phyloP scores from a whole-genome alignment of 2,888 invertebrate species.

The Scelioninae gen. 1 region DNA sequence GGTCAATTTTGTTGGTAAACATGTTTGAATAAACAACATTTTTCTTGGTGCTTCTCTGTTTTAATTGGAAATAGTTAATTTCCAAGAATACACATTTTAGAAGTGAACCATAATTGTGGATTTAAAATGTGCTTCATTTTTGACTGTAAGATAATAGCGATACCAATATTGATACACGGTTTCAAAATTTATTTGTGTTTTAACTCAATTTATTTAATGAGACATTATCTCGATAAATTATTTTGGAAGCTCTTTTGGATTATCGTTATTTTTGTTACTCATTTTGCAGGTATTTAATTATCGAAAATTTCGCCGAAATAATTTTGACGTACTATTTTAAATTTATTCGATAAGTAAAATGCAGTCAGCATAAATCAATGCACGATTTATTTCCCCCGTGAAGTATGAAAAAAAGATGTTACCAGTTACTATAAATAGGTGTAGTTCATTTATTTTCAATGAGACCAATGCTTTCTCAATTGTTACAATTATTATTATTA shows the following conservation, averaged over 20 bases:
- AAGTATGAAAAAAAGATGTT: constrained; percentile 52
- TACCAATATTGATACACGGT: constrained; percentile 28
- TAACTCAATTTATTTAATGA: constrained; percentile 55
- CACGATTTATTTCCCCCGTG: constrained; percentile 51
- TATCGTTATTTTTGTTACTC: constrained; percentile 60
- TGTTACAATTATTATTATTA: constrained; percentile 12
- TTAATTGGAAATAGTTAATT: no score
- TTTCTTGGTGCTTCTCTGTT: no score
- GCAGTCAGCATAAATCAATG: constrained; percentile 48
- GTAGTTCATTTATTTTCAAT: constrained; percentile 37
- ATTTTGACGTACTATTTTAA: constrained; percentile 60
- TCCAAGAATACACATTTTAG: no score
- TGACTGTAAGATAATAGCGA: no score
- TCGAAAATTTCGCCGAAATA: constrained; percentile 42
- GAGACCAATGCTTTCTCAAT: not conserved
- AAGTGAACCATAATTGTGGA: no score
- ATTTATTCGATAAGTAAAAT: constrained; percentile 59
- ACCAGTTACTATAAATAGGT: constrained; percentile 49
- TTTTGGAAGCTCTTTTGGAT: constrained; percentile 52
- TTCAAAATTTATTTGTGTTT: constrained; percentile 51
- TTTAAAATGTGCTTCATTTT: no score
- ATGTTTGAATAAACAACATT: no score
- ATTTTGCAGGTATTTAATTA: constrained; percentile 48
- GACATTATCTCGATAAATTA: constrained; percentile 52
- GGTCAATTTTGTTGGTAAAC: no score